Conservation (phyloP, 2,797 vertebrate genomes). For the Halcyon leucocephala region DNA sequence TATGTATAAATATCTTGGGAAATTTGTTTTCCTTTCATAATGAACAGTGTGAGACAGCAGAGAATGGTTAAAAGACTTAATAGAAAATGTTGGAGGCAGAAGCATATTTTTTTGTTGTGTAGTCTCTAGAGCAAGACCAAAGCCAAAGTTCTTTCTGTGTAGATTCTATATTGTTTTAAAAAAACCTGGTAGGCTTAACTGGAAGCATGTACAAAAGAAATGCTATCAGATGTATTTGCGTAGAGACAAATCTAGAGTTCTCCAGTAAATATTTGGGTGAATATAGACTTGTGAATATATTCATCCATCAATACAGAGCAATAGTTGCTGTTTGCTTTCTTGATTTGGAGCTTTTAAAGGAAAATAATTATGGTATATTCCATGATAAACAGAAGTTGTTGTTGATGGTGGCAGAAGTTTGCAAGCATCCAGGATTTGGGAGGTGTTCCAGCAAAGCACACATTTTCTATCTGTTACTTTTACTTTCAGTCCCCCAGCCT, state of each 20-base stretch:
- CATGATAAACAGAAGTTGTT: background rate
- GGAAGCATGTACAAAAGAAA: background rate
- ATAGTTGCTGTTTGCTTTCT: background rate
- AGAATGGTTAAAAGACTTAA: background rate
- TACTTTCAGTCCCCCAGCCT: background rate
- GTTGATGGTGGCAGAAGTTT: background rate
- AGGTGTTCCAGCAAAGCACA: background rate
- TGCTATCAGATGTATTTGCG: background rate
- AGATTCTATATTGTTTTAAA: background rate
- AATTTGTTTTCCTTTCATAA: background rate
- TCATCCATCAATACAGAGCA: background rate
- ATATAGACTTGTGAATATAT: background rate
- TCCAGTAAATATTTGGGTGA: background rate
- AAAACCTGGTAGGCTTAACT: background rate
- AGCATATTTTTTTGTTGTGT: background rate
- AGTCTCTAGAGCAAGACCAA: background rate
- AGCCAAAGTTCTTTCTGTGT: background rate
- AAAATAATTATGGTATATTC: background rate
- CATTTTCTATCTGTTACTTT: background rate
- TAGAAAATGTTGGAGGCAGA: background rate
- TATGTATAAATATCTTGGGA: background rate
- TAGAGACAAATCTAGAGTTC: background rate
- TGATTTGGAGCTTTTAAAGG: background rate
- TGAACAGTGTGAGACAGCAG: background rate
- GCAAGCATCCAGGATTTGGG: background rate